Evolutionary conservation across 1,140 invertebrate genomes (phyloP).

Genomic region (Polypedilum pembai): DNA sequence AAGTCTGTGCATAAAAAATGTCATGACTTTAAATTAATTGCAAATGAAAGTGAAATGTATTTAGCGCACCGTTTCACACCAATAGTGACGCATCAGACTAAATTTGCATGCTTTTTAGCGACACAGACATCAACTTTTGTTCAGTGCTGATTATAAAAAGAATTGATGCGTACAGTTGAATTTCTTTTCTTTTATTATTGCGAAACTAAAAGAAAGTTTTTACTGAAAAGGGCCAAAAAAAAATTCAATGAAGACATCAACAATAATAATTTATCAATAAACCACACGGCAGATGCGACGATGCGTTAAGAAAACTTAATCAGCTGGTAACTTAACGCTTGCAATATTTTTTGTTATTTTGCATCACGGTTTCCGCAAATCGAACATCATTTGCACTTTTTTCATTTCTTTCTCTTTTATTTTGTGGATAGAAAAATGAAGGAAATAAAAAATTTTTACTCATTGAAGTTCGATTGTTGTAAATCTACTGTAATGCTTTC

Average conservation of each 20-base stretch:
- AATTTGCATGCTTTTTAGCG: no score
- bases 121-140: no score
- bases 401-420: not conserved
- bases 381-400: not conserved
- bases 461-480: not conserved
- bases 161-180: no score
- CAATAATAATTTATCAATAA: no score
- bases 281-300: not conserved
- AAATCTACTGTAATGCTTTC: not conserved
- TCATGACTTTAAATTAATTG: not conserved
- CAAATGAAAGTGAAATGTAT: not conserved
- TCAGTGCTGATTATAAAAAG: no score
- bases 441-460: not conserved
- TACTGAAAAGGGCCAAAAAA: no score
- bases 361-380: not conserved
- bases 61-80: no score
- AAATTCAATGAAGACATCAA: no score
- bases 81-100: no score
- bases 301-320: conserved; percentile 1
- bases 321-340: not conserved
- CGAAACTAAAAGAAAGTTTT: no score
- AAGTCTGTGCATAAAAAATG: no score
- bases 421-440: not conserved
- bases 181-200: no score
- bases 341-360: not conserved